Percentiles rank a stretch among this genome's conserved stretches.
phyloP scores from a whole-genome alignment of 2,113 vertebrate genomes.

The Cariama cristata region DNA sequence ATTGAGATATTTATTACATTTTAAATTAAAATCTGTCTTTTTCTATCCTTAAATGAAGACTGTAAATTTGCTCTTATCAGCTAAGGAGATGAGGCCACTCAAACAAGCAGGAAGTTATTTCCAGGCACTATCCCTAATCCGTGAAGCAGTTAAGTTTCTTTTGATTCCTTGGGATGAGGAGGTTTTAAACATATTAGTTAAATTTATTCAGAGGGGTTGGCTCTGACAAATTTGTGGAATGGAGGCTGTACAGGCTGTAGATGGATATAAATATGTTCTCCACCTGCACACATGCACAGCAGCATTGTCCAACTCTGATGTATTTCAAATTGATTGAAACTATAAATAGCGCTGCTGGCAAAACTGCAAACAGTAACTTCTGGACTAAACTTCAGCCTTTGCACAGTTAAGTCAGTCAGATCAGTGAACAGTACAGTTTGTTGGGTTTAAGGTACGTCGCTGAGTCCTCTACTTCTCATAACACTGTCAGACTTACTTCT shows the following conservation, averaged over 20 bases:
- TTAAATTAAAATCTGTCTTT: not conserved
- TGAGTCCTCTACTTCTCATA: conserved; percentile 40
- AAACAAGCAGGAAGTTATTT: not conserved
- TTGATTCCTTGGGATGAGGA: not conserved
- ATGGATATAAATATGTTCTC: conserved; percentile 53
- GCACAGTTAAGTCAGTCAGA: conserved; percentile 29
- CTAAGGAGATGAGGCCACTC: not conserved
- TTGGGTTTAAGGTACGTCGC: conserved; percentile 34
- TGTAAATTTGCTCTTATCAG: not conserved
- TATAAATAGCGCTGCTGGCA: conserved; percentile 69
- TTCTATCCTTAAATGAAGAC: not conserved
- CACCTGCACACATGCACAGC: conserved; percentile 66
- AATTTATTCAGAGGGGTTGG: conserved; percentile 4
- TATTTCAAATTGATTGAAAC: conserved; percentile 64
- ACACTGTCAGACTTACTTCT: conserved; percentile 42
- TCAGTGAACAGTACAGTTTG: conserved; percentile 1
- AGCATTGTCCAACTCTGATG: conserved; percentile 54
- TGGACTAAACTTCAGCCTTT: conserved; percentile 49
- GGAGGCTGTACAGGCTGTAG: not conserved
- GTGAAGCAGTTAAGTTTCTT: conserved; percentile 3
- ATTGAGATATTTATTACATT: not conserved
- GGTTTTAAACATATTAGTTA: conserved; percentile 19
- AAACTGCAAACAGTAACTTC: conserved; percentile 74
- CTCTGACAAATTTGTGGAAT: conserved; percentile 12
- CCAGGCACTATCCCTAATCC: not conserved